Conservation (phyloP, 2,888 invertebrate genomes). For the Anagyrus pseudococci region DNA sequence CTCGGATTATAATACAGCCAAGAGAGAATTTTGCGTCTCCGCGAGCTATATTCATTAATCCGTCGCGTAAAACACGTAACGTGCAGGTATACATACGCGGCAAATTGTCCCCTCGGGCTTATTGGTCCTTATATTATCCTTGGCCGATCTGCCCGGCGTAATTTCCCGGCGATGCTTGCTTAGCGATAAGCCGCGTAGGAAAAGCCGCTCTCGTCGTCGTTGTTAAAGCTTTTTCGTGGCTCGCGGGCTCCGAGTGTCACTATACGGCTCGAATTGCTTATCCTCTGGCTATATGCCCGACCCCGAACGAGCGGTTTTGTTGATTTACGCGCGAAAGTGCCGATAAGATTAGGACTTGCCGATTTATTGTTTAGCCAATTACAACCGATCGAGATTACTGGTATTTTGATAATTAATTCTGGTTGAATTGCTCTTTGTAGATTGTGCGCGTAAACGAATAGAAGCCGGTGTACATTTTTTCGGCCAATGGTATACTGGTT, state of each 20-base stretch:
- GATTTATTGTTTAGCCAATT: constrained; percentile 3
- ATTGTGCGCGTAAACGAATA: too few species aligned
- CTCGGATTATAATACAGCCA: too few species aligned
- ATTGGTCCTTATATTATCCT: constrained; percentile 22
- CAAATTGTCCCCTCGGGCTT: constrained; percentile 46
- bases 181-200: constrained; percentile 3
- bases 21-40: constrained; percentile 22
- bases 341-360: background rate
- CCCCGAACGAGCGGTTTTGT: background rate
- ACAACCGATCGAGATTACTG: too few species aligned
- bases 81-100: too few species aligned
- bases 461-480: too few species aligned
- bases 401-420: too few species aligned
- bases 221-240: too few species aligned
- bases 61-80: constrained; percentile 41
- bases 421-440: too few species aligned
- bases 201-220: too few species aligned
- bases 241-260: constrained; percentile 13
- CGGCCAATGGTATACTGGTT: too few species aligned
- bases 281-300: too few species aligned
- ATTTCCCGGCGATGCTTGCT: background rate
- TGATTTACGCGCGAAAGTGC: constrained; percentile 10
- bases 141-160: constrained; percentile 1
- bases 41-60: constrained; percentile 34
- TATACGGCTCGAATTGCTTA: too few species aligned